Evolutionary conservation across 2,888 invertebrate species (phyloP), one percentile per base, ranked within the genome.

Genomic region (Arge pagana): DNA sequence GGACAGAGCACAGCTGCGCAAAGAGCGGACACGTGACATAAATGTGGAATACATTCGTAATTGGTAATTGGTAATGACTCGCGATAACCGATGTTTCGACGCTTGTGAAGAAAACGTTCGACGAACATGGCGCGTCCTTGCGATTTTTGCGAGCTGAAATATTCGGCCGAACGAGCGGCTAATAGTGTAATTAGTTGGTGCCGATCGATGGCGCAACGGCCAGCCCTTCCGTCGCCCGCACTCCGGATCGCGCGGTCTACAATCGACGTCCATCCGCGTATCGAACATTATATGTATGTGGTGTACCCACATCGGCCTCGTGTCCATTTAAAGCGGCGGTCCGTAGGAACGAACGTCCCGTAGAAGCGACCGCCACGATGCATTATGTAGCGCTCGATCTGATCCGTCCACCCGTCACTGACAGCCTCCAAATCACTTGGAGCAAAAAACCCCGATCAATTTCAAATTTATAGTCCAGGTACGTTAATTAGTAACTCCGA

Each of bases 381-480:
- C 50, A 50, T 50, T 50, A 50, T 50, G 50, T 50, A 50, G 50
- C 40, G 42, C 23, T 40, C 30, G 40, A 40, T 31, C 50, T 42
- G 40, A 35, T 26, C 50, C 42, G 51, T 36, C 54, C 51, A 37
- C 15, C 37, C 45, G 43, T 50, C 50, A 43, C 31, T 41, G 50
- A 50, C 50, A 50, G 50, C 52, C 42, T 52, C 57, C 55, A 58
- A 62, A 63, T 50, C 50, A 42, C 50, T 50, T 36, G 28, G 55
- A 52, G 55, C 49, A 64, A 64, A 63, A 64, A 58, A 45, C 31
- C 39, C 57, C 66, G 67, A 67, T 68, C 68, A 66, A 67, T 68
- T 66, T 66, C 57, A 66, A 66, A 68, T 68, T 68, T 68, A 68
- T 68, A 59, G 67, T 58, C 62, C 61, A 62, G 63, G 62, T 56